A percentile compares a stretch with the other conserved stretches of the same genome.
Conservation (phyloP, 2,797 vertebrate species). For the Bradypus variegatus region DNA sequence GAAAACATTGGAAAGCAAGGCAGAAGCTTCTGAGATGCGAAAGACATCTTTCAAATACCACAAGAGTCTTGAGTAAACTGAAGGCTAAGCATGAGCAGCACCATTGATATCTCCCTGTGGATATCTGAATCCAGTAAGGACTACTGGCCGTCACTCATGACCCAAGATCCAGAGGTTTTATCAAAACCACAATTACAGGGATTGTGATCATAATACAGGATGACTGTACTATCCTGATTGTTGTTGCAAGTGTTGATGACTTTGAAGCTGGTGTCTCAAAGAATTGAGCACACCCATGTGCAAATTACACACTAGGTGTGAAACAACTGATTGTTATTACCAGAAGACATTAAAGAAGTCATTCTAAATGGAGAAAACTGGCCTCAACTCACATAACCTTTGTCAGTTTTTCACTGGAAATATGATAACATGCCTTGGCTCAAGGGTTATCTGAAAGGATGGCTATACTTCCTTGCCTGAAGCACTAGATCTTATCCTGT, state of each 20-base stretch:
- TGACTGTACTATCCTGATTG: not conserved
- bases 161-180: not conserved
- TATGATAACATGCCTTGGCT: not conserved
- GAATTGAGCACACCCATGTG: not conserved
- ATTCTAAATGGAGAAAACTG: conserved; percentile 15
- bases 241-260: not conserved
- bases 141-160: not conserved
- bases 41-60: conserved; percentile 16
- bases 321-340: not conserved
- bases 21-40: not conserved
- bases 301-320: not conserved
- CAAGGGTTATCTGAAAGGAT: not conserved
- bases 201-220: not conserved
- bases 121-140: conserved; percentile 5
- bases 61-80: not conserved
- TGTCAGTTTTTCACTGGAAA: conserved; percentile 5
- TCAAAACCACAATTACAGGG: not conserved
- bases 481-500: not conserved
- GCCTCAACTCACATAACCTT: not conserved
- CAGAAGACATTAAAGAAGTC: conserved; percentile 1
- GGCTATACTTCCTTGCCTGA: not conserved
- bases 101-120: not conserved
- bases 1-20: not conserved
- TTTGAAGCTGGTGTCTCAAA: not conserved
- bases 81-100: conserved; percentile 16